Percentiles rank a stretch among this genome's conserved stretches.
phyloP scores from a whole-genome alignment of 2,113 vertebrate species.

The Nesoenas mayeri region DNA sequence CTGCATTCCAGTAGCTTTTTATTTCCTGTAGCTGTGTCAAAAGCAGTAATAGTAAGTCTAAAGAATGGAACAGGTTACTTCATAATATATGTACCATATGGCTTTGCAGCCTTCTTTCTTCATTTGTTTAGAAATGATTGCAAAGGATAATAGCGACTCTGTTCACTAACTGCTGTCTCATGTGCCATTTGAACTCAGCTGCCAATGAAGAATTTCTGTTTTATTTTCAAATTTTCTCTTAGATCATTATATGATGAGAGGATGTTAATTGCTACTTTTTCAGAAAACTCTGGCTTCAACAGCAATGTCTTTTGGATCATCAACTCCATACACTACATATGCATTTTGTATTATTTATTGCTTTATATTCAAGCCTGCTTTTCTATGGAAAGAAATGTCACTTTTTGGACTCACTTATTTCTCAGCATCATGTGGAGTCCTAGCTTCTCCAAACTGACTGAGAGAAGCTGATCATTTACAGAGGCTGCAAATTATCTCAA shows the following conservation, averaged over 20 bases:
- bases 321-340: background rate
- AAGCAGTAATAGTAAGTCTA: conserved; percentile 67
- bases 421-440: background rate
- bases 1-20: conserved; percentile 80
- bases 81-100: conserved; percentile 72
- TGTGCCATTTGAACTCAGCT: background rate
- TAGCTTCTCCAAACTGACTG: background rate
- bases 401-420: background rate
- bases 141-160: conserved; percentile 42
- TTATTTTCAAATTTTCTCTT: background rate
- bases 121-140: conserved; percentile 53
- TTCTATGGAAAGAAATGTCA: background rate
- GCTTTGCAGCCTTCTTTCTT: conserved; percentile 29
- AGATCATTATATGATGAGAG: background rate
- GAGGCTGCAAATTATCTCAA: background rate
- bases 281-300: background rate
- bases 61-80: conserved; percentile 71
- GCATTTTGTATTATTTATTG: background rate
- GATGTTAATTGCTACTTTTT: conserved; percentile 13
- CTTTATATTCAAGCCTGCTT: background rate
- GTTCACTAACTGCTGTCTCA: conserved; percentile 40
- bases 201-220: background rate
- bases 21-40: conserved; percentile 79
- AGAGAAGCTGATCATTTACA: background rate
- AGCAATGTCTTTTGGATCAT: background rate